phyloP scores from a whole-genome alignment of 2,888 invertebrate genomes.

The Agonopterix arenella region DNA sequence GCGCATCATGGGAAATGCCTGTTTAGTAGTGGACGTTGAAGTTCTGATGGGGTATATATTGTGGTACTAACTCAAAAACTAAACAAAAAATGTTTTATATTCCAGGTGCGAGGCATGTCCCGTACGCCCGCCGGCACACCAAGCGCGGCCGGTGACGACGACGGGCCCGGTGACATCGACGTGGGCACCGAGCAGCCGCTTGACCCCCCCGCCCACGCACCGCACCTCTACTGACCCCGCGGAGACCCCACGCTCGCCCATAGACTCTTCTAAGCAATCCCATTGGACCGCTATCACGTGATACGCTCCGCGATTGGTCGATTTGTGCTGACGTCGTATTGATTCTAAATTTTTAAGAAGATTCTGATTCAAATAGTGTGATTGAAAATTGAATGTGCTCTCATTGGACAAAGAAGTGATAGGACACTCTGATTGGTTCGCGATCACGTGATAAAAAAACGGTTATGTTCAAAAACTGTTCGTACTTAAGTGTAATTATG shows the following conservation, averaged over 20 bases:
- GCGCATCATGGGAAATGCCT: too few relatives aligned
- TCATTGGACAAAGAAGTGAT: background rate
- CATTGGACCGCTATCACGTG: conserved; percentile 1
- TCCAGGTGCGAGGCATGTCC: conserved; percentile 56
- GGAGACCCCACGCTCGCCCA: conserved; percentile 2
- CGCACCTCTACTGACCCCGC: conserved; percentile 20
- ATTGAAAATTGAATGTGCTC: background rate
- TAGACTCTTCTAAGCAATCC: conserved; percentile 10
- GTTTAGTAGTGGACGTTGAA: too few relatives aligned
- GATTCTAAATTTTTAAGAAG: too few relatives aligned
- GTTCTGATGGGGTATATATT: too few relatives aligned
- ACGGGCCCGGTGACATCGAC: conserved; percentile 67
- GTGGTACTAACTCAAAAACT: too few relatives aligned
- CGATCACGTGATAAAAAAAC: conserved; percentile 9
- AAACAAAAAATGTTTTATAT: background rate
- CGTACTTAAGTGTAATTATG: conserved; percentile 62
- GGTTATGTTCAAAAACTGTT: conserved; percentile 16
- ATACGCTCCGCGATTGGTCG: background rate
- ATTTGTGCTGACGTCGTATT: too few relatives aligned
- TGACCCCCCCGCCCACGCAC: conserved; percentile 23
- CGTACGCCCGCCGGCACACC: conserved; percentile 30
- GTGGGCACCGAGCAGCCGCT: conserved; percentile 67
- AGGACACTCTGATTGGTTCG: conserved; percentile 1
- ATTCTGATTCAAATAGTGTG: too few relatives aligned
- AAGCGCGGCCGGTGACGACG: conserved; percentile 41